These are phyloP conservation scores for Diaperis boleti DNA, from an alignment of 2,888 invertebrate species.

Conservation along the genomic window DNA sequence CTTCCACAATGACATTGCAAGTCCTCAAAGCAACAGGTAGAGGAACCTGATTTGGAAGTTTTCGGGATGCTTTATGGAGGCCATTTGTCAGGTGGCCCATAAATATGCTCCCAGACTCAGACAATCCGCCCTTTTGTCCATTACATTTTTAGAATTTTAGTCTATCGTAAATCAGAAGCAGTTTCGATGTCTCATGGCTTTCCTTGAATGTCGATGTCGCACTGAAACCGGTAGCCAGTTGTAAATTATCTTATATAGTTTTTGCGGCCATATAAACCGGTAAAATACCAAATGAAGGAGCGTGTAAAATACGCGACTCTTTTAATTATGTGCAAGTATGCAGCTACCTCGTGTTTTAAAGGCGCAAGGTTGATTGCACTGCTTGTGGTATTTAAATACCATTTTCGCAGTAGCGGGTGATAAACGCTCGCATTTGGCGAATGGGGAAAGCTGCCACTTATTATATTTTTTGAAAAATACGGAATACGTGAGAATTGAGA, in stretches of 20 bases:
- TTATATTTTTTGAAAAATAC: too few relatives aligned
- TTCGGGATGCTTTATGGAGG: not conserved
- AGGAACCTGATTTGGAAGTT: not conserved
- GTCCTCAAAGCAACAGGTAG: not conserved
- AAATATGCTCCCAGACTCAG: not conserved
- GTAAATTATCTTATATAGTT: not conserved
- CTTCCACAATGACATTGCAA: not conserved
- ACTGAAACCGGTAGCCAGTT: not conserved
- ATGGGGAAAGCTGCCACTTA: too few relatives aligned
- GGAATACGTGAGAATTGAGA: too few relatives aligned
- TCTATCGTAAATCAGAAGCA: not conserved
- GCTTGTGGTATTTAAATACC: not conserved
- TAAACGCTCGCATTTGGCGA: too few relatives aligned
- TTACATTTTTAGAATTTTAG: too few relatives aligned
- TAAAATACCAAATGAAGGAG: not conserved
- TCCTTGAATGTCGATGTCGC: not conserved
- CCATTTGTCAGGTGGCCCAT: not conserved
- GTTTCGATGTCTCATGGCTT: not conserved
- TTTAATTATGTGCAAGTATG: not conserved
- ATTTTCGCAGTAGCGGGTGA: not conserved
- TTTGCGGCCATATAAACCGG: constrained; percentile 1
- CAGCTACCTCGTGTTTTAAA: constrained; percentile 1
- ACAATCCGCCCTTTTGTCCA: too few relatives aligned
- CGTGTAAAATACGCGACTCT: not conserved
- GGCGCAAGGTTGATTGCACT: not conserved